phyloP scores from a whole-genome alignment of 1,140 invertebrate genomes.

The Drosophila nigromelanica region DNA sequence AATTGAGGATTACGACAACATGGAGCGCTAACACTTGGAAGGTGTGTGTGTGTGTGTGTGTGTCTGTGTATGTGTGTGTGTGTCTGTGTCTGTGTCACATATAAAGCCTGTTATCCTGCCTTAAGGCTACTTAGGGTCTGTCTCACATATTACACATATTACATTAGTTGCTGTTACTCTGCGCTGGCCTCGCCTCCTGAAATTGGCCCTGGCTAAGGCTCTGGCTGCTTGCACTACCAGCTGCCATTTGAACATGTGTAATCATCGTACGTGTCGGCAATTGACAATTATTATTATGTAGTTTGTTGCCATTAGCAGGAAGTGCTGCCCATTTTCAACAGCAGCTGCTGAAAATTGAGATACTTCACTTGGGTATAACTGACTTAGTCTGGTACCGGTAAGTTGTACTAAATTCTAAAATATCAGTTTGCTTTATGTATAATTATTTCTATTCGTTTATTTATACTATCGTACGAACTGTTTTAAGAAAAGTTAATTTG shows the following conservation, averaged over 20 bases:
- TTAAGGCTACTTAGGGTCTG: constrained; percentile 80
- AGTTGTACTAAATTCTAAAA: no score
- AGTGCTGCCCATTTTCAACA: constrained; percentile 45
- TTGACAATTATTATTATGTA: constrained; percentile 81
- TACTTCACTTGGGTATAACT: background rate
- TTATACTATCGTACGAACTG: no score
- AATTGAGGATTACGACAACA: constrained; percentile 73
- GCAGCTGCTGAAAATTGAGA: constrained; percentile 37
- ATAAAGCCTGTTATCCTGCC: constrained; percentile 76
- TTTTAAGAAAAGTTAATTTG: no score
- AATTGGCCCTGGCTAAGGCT: constrained; percentile 15
- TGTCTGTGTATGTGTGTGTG: no score
- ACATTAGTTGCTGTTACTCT: constrained; percentile 56
- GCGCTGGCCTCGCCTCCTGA: constrained; percentile 16
- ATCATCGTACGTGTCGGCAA: constrained; percentile 80
- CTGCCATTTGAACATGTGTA: constrained; percentile 73
- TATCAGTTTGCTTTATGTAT: no score
- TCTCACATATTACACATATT: constrained; percentile 79
- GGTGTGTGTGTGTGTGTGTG: constrained; percentile 20
- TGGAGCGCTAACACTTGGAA: constrained; percentile 25
- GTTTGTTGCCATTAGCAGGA: constrained; percentile 58
- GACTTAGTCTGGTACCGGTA: background rate
- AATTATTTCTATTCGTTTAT: no score
- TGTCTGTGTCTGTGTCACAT: constrained; percentile 49
- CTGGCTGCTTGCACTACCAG: constrained; percentile 47